Evolutionary conservation across 2,113 vertebrate genomes (phyloP), one percentile per base, ranked within the genome.

Genomic region (Tapirus terrestris): DNA sequence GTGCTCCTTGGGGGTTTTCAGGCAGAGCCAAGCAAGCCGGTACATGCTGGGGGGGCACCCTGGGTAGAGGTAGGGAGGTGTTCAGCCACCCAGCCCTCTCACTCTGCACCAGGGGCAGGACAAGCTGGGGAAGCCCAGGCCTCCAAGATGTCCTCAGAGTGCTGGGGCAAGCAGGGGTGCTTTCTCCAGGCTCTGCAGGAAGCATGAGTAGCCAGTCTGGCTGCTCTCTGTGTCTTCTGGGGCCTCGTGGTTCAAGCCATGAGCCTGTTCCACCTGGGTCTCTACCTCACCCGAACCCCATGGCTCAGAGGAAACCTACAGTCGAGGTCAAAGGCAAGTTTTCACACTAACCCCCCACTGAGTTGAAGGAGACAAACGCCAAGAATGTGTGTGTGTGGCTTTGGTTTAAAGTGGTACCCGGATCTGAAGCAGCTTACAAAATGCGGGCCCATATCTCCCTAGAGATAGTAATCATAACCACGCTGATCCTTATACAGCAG

Each of bases 41-140:
- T 3, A 0, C 5, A 0, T 7, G 8, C 23, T 23, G 29, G 29
- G 61, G 45, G 31, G 39, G 51, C 39, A 0, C 3, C 0, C 1
- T 10, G 18, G 27, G 20, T 18, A 7, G 36, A 11, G 10, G 33
- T 4, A 5, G 31, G 5, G 43, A 6, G 5, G 16, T n/a, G 6
- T 53, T n/a, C 16, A 72, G 63, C 61, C 9, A 0, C 8, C 48
- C 63, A 21, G 56, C 23, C 65, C 58, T 12, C 17, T 14, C 11
- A n/a, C 58, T 67, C 29, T 65, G 25, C 31, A 33, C 67, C 45
- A 17, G 13, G 29, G 6, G 4, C 0, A 27, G 33, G 2, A 10
- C 16, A 2, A 61, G 3, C 36, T 36, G n/a, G n/a, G 11, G 48
- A 58, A 17, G 8, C 27, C 45, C 1, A 3, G 0, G 4, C 29